Conservation (phyloP, 2,797 vertebrate species). For the Oreonectes daqikongensis region DNA sequence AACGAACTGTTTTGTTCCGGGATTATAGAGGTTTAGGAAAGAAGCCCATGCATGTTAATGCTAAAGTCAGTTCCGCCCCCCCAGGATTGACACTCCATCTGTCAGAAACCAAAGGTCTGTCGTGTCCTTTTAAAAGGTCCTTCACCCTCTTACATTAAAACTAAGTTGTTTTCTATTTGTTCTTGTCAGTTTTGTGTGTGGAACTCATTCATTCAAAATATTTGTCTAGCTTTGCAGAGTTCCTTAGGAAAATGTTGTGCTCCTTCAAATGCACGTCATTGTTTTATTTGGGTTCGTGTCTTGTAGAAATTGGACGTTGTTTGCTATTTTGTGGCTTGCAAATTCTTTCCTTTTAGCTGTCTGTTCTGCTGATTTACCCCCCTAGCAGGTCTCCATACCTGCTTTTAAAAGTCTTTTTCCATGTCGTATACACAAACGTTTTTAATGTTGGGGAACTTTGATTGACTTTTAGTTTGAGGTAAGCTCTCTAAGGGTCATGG, state of each 20-base stretch:
- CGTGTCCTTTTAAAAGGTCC: slow-evolving; percentile 15
- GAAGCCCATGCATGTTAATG: slow-evolving; percentile 64
- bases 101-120: slow-evolving; percentile 31
- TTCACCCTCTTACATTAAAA: slow-evolving; percentile 2
- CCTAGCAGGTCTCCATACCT: background rate
- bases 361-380: slow-evolving; percentile 32
- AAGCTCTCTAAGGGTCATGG: slow-evolving; percentile 10
- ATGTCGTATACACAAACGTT: slow-evolving; percentile 5
- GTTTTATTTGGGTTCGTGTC: slow-evolving; percentile 36
- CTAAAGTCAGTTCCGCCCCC: slow-evolving; percentile 52
- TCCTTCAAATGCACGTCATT: slow-evolving; percentile 12
- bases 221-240: slow-evolving; percentile 16
- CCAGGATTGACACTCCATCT: slow-evolving; percentile 38
- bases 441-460: slow-evolving; percentile 26
- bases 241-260: slow-evolving; percentile 13
- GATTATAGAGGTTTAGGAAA: slow-evolving; percentile 68
- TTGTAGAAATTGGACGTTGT: slow-evolving; percentile 35
- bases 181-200: slow-evolving; percentile 15
- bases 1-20: slow-evolving; percentile 71
- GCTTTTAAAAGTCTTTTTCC: background rate
- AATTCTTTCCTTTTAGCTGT: background rate
- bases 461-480: slow-evolving; percentile 16
- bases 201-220: slow-evolving; percentile 29
- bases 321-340: slow-evolving; percentile 29
- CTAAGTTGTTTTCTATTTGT: background rate